A percentile compares a stretch with the other conserved stretches of the same genome.
Evolutionary conservation across 2,888 invertebrate species (phyloP).

Genomic region (Muschampia plurimacula): DNA sequence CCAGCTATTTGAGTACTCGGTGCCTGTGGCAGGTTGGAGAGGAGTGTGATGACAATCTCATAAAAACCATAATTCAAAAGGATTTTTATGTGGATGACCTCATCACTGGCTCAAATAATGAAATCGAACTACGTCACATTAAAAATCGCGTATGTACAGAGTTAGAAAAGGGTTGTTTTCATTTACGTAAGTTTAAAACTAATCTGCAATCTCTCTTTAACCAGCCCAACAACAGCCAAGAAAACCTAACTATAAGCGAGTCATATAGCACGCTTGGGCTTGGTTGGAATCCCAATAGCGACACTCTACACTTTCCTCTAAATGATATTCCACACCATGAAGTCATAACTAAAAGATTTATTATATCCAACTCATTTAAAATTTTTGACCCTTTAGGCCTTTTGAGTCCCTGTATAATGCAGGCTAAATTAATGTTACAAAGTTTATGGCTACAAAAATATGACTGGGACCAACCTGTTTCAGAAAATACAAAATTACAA

Average conservation of each 20-base stretch:
- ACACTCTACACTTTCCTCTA: constrained; percentile 41
- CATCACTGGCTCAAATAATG: constrained; percentile 41
- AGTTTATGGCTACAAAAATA: not conserved
- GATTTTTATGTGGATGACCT: constrained; percentile 45
- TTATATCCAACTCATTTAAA: not conserved
- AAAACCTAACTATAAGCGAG: constrained; percentile 45
- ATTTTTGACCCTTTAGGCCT: not conserved
- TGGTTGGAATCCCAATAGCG: constrained; percentile 44
- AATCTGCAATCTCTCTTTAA: constrained; percentile 22
- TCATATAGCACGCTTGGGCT: constrained; percentile 48
- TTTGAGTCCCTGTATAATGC: not conserved
- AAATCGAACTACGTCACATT: constrained; percentile 33
- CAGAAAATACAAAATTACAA: not conserved
- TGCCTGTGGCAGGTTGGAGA: constrained; percentile 45
- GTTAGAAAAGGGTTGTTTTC: constrained; percentile 40
- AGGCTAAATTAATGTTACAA: constrained; percentile 3
- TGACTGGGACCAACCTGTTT: not conserved
- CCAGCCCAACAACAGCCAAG: constrained; percentile 3
- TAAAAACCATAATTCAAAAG: constrained; percentile 40
- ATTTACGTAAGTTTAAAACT: constrained; percentile 43
- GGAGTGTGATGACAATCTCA: constrained; percentile 28
- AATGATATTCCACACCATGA: not conserved
- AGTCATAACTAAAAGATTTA: not conserved
- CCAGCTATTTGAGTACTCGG: constrained; percentile 43
- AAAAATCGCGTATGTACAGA: constrained; percentile 30